phyloP scores from a whole-genome alignment of 2,888 invertebrate species.

The Brachyptera putata region DNA sequence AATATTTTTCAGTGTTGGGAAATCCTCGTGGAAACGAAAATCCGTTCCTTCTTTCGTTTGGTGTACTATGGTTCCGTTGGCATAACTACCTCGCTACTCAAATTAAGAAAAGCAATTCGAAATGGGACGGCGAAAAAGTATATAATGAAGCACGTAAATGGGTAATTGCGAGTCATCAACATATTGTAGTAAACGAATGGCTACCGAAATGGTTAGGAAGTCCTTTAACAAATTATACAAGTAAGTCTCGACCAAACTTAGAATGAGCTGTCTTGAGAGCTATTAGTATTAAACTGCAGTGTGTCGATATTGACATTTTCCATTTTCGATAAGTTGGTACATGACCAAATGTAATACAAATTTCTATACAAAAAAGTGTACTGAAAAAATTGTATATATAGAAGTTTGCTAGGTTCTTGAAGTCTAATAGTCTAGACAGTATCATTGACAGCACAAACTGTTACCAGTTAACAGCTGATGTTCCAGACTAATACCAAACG shows the following conservation, averaged over 20 bases:
- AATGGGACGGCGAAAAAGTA: conserved; percentile 49
- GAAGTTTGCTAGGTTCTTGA: too few relatives aligned
- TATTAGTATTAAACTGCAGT: too few relatives aligned
- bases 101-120: conserved; percentile 40
- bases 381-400: too few relatives aligned
- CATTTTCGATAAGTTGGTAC: too few relatives aligned
- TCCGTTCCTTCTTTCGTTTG: conserved; percentile 51
- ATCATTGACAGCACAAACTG: too few relatives aligned
- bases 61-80: conserved; percentile 54
- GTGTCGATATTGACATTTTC: too few relatives aligned
- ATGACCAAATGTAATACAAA: too few relatives aligned
- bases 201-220: conserved; percentile 46
- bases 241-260: too few relatives aligned
- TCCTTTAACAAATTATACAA: conserved; percentile 38
- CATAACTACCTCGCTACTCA: conserved; percentile 49
- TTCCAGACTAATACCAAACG: too few relatives aligned
- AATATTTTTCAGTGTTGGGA: conserved; percentile 45
- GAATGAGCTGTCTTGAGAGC: conserved; percentile 18
- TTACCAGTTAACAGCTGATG: too few relatives aligned
- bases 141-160: conserved; percentile 55
- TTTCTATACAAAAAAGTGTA: too few relatives aligned
- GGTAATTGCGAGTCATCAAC: conserved; percentile 53
- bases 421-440: too few relatives aligned
- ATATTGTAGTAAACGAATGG: conserved; percentile 51
- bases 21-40: conserved; percentile 54